Evolutionary conservation across 1,140 invertebrate genomes (phyloP), one percentile per base, ranked within the genome.

Genomic region (Drosophila takahashii): DNA sequence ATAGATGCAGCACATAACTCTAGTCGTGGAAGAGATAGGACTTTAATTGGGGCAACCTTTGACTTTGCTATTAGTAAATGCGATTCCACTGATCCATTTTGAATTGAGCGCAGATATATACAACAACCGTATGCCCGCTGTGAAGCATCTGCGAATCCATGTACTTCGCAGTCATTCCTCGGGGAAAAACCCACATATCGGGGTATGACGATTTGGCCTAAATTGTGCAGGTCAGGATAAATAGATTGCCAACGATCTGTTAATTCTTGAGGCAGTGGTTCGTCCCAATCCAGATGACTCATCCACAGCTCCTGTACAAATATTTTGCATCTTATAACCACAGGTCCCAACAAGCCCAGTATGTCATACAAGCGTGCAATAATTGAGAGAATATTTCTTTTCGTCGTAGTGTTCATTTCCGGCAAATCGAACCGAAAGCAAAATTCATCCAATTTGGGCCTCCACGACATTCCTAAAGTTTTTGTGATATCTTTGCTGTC

Each of bases 221-320:
- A 45, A 13, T 45, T 45, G 42, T 45, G 42, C 9, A 18, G 10
- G 42, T 45, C 42, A 11, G 9, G 16, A 44, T 44, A 44, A 44
- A 27, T 27, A 27, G 26, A 27, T 27, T 27, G 26, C 26, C 26
- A 27, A 27, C 9, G 41, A 44, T 42, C 15, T 42, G 2, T 18
- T 18, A 44, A 18, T 39, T 39, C 1, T 39, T 39, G n/a, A 37
- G 36, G 36, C 36, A 37, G 36, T 39, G 6, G 5, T 15, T 39
- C n/a, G 37, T 39, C 37, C 13, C 37, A 39, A 39, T 39, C 5
- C 37, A 39, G 6, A n/a, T 15, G 13, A 15, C 13, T 42, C 41
- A 42, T 42, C 16, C 15, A 18, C 6, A 42, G 41, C 44, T 26
- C 18, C 4, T 26, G 18, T 1, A 44, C 2, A 22, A n/a, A n/a